Base-by-base conservation (phyloP, 2,797 vertebrate species). In the Poecile montanus region DNA sequence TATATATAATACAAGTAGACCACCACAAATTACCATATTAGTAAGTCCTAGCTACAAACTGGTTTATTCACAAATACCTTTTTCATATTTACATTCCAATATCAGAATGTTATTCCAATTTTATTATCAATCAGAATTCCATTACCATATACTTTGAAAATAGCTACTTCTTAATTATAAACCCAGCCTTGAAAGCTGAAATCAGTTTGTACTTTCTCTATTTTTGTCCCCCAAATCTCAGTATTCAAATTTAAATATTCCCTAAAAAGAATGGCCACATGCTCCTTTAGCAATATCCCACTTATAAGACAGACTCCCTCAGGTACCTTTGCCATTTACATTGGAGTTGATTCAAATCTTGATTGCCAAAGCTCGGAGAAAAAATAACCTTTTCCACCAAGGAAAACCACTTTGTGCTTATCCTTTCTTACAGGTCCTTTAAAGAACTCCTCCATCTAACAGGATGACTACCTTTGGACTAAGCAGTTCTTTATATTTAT, bases 371-470 rank as follows among this genome's bases (percentile, higher is more conserved):
- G 20, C 7, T 53, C 66, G 48, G 40, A 82, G 80, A 16, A 21
- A 83, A 95, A 85, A 77, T 19, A 91, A 77, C 16, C 25, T 82
- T 82, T 30, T 53, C 36, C 38, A 40, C 4, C 17, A 91, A 66
- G 8, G 7, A 48, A 30, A 82, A 40, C 2, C 1, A 36, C 48
- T 22, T 77, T 0, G 0, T 67, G 29, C 16, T 76, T 70, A 50
- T 50, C 2, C 11, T 75, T 83, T 77, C 42, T 65, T 63, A 26
- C 0, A 40, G n/a, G 10, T 47, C 67, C 10, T 89, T 71, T 54
- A 61, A 80, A 85, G 32, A 65, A 23, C 8, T 70, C 32, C 22
- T 81, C n/a, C 56, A 40, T 44, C 34, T 50, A 32, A 71, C 30
- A 62, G 26, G 30, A 65, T 75, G 38, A 25, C 38, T 87, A 48